Base-by-base conservation (phyloP, 2,888 invertebrate genomes). In the Aporophyla lueneburgensis region DNA sequence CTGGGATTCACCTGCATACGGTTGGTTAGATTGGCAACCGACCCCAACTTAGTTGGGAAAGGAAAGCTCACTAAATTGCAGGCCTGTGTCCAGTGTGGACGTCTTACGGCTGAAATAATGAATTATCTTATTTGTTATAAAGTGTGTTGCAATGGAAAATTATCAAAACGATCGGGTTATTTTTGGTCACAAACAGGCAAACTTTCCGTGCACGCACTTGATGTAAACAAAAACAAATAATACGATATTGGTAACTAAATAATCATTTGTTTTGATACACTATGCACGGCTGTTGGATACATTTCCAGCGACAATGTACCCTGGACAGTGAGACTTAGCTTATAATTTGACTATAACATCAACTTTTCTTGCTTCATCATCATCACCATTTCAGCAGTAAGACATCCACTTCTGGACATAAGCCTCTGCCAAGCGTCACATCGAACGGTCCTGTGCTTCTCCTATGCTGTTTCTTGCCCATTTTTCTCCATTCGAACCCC, bases 131-230 rank as follows among this genome's bases (percentile, higher is more conserved):
- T 24, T 14, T 63, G 24, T 53, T 66, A 10, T 70, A 10, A 19
- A 33, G 19, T 19, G 33, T 56, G 51, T 59, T 69, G 53, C 53
- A 68, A 71, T 82, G 56, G 65, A 82, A 75, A 69, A 70, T 51
- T 56, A 85, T 61, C 19, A 14, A 33, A 63, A 62, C 27, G 2
- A 19, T 80, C 80, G 69, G n/a, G 76, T 67, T 51, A 80, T 62
- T 72, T 59, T 59, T 40, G 51, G n/a, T 62, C 16, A 51, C 19
- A 58, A 21, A 68, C 19, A 51, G 2, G 54, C 54, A 72, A 67
- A 82, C 24, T 72, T 84, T 84, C 85, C 82, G 7, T 59, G n/a
- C 49, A 43, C 69, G 58, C 66, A 5, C 7, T 56, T 33, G 19
- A 6, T 1, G 68, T 68, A 79, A 74, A 84, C 59, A 80, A 54